Conservation (phyloP, 1,140 invertebrate species). For the Cyrtorhinus lividipennis region DNA sequence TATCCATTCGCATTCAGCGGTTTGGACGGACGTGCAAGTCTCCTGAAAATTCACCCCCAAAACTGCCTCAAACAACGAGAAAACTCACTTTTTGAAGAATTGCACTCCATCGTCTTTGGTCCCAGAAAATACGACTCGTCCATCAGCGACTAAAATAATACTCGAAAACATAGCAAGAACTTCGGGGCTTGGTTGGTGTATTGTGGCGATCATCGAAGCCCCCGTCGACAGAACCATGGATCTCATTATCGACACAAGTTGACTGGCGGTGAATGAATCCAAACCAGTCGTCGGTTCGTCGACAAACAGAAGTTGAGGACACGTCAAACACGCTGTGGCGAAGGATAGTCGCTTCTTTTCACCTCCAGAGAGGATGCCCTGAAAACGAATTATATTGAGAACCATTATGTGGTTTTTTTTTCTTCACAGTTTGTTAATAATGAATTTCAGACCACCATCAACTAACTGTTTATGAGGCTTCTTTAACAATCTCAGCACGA, state of each 20-base stretch:
- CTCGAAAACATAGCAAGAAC: constrained; percentile 79
- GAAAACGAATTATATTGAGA: not conserved
- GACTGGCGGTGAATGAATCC: constrained; percentile 83
- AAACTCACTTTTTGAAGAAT: constrained; percentile 63
- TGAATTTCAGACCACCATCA: not conserved
- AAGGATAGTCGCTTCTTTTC: constrained; percentile 87
- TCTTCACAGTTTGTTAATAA: not conserved
- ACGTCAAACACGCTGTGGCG: constrained; percentile 80
- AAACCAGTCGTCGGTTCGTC: constrained; percentile 92
- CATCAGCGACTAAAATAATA: constrained; percentile 74
- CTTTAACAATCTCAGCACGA: too few species aligned
- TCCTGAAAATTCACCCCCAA: too few species aligned
- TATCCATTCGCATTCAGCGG: too few species aligned
- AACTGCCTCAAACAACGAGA: too few species aligned
- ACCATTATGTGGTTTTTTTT: constrained; percentile 1
- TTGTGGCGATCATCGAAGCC: constrained; percentile 84
- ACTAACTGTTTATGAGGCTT: not conserved
- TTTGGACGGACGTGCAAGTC: too few species aligned
- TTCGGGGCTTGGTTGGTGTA: constrained; percentile 93
- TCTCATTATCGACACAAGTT: constrained; percentile 61
- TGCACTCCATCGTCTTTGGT: constrained; percentile 49
- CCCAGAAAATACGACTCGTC: constrained; percentile 76
- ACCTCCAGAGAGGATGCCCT: constrained; percentile 70
- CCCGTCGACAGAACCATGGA: constrained; percentile 42
- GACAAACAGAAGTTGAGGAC: constrained; percentile 83